Percentiles rank a stretch among this genome's conserved stretches.
Evolutionary conservation across 1,140 invertebrate genomes (phyloP).

Genomic region (Leptinotarsa undecemlineata): DNA sequence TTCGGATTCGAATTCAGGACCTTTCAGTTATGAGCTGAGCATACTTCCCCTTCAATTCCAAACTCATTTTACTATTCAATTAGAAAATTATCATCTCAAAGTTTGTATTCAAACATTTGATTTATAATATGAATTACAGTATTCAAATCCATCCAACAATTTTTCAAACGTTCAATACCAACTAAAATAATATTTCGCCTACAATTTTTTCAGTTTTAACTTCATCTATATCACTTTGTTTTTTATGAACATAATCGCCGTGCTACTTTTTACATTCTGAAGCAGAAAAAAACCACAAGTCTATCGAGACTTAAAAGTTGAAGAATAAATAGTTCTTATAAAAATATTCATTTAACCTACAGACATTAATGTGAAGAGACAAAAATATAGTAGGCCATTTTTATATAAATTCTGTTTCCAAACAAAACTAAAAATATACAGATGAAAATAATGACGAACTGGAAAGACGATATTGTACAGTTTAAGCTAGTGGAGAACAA

Average conservation of each 20-base stretch:
- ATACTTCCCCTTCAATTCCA: too few relatives aligned
- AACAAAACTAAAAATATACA: conserved; percentile 34
- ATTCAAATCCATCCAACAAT: too few relatives aligned
- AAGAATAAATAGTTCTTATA: conserved; percentile 35
- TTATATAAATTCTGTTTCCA: conserved; percentile 29
- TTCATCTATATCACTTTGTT: background rate
- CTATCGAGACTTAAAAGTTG: background rate
- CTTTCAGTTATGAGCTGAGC: too few relatives aligned
- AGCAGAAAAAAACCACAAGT: background rate
- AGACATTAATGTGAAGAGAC: conserved; percentile 42
- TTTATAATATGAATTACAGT: too few relatives aligned
- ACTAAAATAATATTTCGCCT: too few relatives aligned
- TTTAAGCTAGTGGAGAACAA: background rate
- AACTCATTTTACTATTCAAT: too few relatives aligned
- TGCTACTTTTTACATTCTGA: background rate
- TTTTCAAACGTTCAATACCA: too few relatives aligned
- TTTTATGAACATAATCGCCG: background rate
- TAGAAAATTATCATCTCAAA: too few relatives aligned
- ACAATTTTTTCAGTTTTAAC: background rate
- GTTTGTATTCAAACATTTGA: too few relatives aligned
- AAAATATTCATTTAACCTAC: conserved; percentile 46
- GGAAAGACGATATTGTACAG: background rate
- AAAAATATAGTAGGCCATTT: conserved; percentile 44
- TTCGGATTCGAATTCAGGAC: too few relatives aligned
- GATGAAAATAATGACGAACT: background rate